Base-by-base conservation (phyloP, 2,888 invertebrate species). In the Chloromyia formosa region DNA sequence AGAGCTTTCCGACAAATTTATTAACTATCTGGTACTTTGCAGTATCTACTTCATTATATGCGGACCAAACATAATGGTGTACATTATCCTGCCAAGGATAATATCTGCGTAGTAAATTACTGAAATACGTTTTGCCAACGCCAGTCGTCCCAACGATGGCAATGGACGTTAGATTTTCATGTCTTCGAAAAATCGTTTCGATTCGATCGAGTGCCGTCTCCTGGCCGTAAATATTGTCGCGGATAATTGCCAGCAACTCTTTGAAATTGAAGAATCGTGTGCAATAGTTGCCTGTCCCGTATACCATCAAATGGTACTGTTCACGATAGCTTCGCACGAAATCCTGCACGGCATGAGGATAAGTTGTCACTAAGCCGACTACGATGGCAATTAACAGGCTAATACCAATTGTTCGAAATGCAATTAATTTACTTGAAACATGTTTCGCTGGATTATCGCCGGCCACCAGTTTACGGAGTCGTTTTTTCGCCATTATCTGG, bases 81-180 rank as follows among this genome's bases (percentile, higher is more conserved):
- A 81, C 79, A 75, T 85, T 85, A 40, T 84, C 82, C 0, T 75
- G 66, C 85, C 85, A 85, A 0, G 82, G 84, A 77, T 81, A 85
- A 23, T 78, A 35, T 1, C 82, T 73, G 1, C 74, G 73, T 3
- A 85, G 69, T 12, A 81, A 72, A 9, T 78, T 80, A 1, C 80
- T 76, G 1, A 82, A 82, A 16, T 82, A 75, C 10, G 80, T 83
- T 77, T 85, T 85, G 1, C 85, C 85, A 1, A 84, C 75, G 9
- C 78, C 78, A 23, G 73, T 71, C 14, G 81, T 76, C 0, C 84
- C 84, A 1, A 81, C 79, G 18, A 84, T 7, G 0, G 80, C 84
- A 42, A 84, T 79, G 0, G 80, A 75, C 49, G 81, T 79, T 22
- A 79, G 78, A 12, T 53, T 54, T 35, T 75, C 74, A 40, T 79